Conservation (phyloP, 1,140 invertebrate genomes). For the Hylyphantes graminicola region DNA sequence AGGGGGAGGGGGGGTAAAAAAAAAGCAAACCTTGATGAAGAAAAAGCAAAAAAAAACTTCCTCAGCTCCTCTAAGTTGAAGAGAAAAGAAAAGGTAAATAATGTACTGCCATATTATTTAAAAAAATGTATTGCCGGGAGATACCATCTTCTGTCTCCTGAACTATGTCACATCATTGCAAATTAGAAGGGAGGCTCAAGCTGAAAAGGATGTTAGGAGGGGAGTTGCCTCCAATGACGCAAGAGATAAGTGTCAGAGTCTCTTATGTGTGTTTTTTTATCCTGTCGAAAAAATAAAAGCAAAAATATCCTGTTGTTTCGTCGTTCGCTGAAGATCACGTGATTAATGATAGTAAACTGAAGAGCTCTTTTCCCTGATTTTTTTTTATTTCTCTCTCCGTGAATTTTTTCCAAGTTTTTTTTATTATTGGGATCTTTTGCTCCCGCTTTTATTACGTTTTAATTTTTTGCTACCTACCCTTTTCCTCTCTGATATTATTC, state of each 20-base stretch:
- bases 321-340: conserved; percentile 53
- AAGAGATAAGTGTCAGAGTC: conserved; percentile 60
- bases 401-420: conserved; percentile 24
- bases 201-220: conserved; percentile 50
- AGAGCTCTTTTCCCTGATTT: conserved; percentile 53
- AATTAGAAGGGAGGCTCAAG: conserved; percentile 58
- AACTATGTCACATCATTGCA: conserved; percentile 57
- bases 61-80: neutral
- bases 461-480: conserved; percentile 22
- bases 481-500: conserved; percentile 51
- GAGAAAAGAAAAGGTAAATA: conserved; percentile 54
- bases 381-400: neutral
- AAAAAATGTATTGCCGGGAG: conserved; percentile 47
- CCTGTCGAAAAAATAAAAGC: conserved; percentile 40
- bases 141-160: conserved; percentile 49
- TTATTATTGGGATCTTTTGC: neutral
- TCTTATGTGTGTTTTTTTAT: conserved; percentile 41
- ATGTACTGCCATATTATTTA: conserved; percentile 58
- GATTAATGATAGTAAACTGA: conserved; percentile 61
- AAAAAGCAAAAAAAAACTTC: conserved; percentile 26
- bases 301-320: conserved; percentile 58
- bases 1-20: conserved; percentile 24
- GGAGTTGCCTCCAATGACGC: conserved; percentile 53
- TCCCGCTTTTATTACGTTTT: conserved; percentile 31
- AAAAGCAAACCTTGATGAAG: conserved; percentile 56